phyloP scores from a whole-genome alignment of 2,888 invertebrate species.

The Eilema depressum region DNA sequence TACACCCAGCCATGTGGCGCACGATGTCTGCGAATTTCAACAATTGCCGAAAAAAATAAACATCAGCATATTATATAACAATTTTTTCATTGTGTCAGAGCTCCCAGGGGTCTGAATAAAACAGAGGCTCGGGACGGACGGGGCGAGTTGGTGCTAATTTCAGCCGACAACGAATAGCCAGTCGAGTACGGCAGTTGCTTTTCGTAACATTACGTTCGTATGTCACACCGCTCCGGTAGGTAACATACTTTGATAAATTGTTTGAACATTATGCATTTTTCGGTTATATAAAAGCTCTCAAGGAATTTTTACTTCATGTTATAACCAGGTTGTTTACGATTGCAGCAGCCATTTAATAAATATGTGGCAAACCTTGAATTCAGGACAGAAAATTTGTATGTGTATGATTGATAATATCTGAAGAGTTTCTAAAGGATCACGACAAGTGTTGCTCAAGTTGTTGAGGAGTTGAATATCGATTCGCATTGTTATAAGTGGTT shows the following conservation, averaged over 20 bases:
- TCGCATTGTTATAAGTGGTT: background rate
- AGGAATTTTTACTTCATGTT: background rate
- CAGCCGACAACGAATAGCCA: conserved; percentile 66
- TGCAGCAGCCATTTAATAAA: background rate
- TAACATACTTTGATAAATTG: conserved; percentile 11
- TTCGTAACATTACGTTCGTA: conserved; percentile 36
- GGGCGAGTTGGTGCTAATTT: conserved; percentile 76
- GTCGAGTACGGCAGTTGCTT: conserved; percentile 57
- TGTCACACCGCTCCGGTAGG: background rate
- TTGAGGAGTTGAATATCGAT: background rate
- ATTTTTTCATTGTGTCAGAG: conserved; percentile 78
- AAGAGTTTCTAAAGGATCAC: background rate
- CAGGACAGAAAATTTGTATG: background rate
- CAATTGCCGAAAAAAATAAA: conserved; percentile 75
- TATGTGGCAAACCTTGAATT: background rate
- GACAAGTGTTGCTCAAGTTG: too few species aligned
- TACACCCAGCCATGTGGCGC: conserved; percentile 70
- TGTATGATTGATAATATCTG: background rate
- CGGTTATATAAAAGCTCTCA: background rate
- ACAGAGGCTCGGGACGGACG: conserved; percentile 73
- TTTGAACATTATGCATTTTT: conserved; percentile 11
- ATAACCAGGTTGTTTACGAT: background rate
- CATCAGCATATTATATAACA: conserved; percentile 74
- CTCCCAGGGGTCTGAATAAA: conserved; percentile 81
- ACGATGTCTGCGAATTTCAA: conserved; percentile 73